These are phyloP conservation scores for Arctia plantaginis DNA, from an alignment of 2,888 invertebrate species.

Conservation along the genomic window DNA sequence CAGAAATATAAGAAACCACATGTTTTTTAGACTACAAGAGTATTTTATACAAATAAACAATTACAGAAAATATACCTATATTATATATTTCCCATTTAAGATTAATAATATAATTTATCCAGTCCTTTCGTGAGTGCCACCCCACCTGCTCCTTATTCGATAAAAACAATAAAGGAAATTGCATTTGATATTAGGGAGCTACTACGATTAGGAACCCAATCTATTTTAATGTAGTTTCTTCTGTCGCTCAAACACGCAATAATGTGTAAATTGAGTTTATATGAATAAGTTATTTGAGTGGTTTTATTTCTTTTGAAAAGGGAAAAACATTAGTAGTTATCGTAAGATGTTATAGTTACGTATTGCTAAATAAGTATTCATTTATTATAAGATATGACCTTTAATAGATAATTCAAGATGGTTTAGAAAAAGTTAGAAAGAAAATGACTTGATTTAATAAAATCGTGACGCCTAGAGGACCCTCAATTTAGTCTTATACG, in stretches of 20 bases:
- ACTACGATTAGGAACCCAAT: conserved; percentile 63
- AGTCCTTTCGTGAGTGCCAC: conserved; percentile 33
- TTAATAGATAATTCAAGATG: not conserved
- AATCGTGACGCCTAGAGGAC: not conserved
- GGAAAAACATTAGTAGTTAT: not conserved
- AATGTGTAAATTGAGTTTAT: conserved; percentile 26
- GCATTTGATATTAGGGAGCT: conserved; percentile 62
- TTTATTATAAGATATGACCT: not conserved
- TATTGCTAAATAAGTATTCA: not conserved
- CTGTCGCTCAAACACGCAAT: conserved; percentile 51
- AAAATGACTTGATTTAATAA: not conserved
- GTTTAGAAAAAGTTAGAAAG: not conserved
- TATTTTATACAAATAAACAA: not conserved
- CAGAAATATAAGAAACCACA: not conserved
- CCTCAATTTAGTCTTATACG: not conserved
- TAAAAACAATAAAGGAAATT: conserved; percentile 70
- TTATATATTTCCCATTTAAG: conserved; percentile 12
- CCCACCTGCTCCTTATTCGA: conserved; percentile 62
- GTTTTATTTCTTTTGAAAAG: conserved; percentile 10
- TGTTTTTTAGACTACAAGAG: not conserved
- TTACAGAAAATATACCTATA: not conserved
- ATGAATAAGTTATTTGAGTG: conserved; percentile 18
- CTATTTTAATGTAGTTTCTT: conserved; percentile 63
- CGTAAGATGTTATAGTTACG: not conserved
- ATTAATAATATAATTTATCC: conserved; percentile 32